phyloP scores from a whole-genome alignment of 2,113 vertebrate species.

The Leucoraja erinaceus region DNA sequence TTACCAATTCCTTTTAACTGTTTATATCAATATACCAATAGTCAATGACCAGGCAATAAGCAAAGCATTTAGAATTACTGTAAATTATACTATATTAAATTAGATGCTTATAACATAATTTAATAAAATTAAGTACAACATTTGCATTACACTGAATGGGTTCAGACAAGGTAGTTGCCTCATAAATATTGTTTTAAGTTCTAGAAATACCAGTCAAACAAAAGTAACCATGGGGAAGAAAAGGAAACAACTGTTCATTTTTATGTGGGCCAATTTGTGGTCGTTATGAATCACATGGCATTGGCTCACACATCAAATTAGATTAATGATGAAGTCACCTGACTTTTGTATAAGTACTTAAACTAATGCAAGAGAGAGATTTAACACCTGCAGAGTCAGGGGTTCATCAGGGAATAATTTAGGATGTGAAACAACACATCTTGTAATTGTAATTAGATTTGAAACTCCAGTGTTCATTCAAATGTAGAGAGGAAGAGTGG shows the following conservation, averaged over 20 bases:
- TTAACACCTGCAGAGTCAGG: not conserved
- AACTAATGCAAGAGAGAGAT: not conserved
- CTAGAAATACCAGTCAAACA: not conserved
- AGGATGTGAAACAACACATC: not conserved
- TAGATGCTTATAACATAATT: not conserved
- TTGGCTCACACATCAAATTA: not conserved
- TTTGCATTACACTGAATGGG: not conserved
- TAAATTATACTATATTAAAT: not conserved
- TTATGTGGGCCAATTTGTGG: not conserved
- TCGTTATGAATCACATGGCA: not conserved
- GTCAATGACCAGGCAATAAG: not conserved
- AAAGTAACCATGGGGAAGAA: not conserved
- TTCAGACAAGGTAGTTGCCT: not conserved
- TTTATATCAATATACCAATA: not conserved
- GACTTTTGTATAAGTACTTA: not conserved
- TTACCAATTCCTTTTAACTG: not conserved
- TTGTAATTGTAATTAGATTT: not conserved
- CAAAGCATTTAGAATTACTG: not conserved
- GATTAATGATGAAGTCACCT: not conserved
- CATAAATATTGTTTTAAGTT: not conserved
- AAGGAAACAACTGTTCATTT: not conserved
- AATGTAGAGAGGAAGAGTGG: not conserved
- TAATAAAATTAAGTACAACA: not conserved
- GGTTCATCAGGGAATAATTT: not conserved
- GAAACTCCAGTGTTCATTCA: not conserved